Conservation (phyloP, 2,888 invertebrate species). For the Arge pagana region DNA sequence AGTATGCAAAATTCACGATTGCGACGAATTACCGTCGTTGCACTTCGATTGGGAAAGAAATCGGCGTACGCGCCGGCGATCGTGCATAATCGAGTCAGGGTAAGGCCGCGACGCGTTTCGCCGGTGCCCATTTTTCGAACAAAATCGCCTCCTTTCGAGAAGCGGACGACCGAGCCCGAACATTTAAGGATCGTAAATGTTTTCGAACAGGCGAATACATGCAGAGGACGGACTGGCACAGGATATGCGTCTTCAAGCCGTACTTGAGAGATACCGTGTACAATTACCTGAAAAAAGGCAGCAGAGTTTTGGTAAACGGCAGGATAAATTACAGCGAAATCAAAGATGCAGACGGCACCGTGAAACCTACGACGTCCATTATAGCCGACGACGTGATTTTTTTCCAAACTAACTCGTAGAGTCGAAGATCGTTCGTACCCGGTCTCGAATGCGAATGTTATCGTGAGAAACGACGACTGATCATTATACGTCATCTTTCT, state of each 20-base stretch:
- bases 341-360: constrained; percentile 75
- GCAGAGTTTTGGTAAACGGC: constrained; percentile 81
- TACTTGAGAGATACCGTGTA: constrained; percentile 78
- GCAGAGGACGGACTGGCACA: constrained; percentile 92
- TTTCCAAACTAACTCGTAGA: constrained; percentile 61
- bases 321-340: constrained; percentile 84
- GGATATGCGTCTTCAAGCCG: constrained; percentile 85
- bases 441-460: too few relatives aligned
- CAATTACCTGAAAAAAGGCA: constrained; percentile 83
- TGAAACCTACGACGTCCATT: constrained; percentile 75
- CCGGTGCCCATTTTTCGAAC: too few relatives aligned
- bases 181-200: background rate
- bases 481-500: too few relatives aligned
- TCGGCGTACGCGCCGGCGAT: too few relatives aligned
- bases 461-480: too few relatives aligned
- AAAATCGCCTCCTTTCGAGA: background rate
- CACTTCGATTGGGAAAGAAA: too few relatives aligned
- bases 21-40: too few relatives aligned
- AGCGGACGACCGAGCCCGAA: background rate
- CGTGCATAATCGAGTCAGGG: background rate
- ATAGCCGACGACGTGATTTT: constrained; percentile 89
- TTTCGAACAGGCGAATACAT: constrained; percentile 73
- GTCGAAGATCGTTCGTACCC: background rate
- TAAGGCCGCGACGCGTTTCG: background rate
- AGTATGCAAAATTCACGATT: constrained; percentile 8